Percentiles rank a stretch among this genome's conserved stretches.
Evolutionary conservation across 1,140 invertebrate species (phyloP).

Genomic region (Bombus picipes): DNA sequence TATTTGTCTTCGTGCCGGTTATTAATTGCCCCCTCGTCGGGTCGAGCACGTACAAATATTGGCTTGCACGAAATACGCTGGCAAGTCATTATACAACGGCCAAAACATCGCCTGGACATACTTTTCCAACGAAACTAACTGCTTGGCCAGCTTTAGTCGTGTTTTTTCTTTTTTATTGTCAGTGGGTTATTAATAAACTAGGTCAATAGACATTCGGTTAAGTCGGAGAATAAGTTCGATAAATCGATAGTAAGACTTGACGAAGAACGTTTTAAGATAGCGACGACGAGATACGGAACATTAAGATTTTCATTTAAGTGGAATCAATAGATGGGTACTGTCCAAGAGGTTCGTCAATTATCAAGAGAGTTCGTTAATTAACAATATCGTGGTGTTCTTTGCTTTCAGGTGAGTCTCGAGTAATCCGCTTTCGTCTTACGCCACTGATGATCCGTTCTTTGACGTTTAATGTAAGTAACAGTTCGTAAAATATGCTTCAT

Average conservation of each 20-base stretch:
- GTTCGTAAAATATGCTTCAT: not conserved
- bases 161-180: not conserved
- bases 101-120: not conserved
- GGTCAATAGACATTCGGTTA: not conserved
- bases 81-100: constrained; percentile 24
- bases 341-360: too few species aligned
- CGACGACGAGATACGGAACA: not conserved
- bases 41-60: constrained; percentile 38
- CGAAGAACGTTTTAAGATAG: not conserved
- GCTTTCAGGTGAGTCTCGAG: not conserved
- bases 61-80: constrained; percentile 30
- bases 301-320: too few species aligned
- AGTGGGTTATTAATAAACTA: not conserved
- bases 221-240: not conserved
- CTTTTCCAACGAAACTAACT: not conserved
- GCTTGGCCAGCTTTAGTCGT: not conserved
- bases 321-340: too few species aligned
- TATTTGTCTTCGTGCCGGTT: constrained; percentile 40
- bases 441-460: not conserved
- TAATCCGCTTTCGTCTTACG: not conserved
- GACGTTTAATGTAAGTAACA: not conserved
- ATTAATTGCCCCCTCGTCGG: constrained; percentile 34
- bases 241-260: not conserved
- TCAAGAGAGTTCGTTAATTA: not conserved
- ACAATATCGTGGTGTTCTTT: not conserved